Base-by-base conservation (phyloP, 2,113 vertebrate genomes). In the Gavialis gangeticus region DNA sequence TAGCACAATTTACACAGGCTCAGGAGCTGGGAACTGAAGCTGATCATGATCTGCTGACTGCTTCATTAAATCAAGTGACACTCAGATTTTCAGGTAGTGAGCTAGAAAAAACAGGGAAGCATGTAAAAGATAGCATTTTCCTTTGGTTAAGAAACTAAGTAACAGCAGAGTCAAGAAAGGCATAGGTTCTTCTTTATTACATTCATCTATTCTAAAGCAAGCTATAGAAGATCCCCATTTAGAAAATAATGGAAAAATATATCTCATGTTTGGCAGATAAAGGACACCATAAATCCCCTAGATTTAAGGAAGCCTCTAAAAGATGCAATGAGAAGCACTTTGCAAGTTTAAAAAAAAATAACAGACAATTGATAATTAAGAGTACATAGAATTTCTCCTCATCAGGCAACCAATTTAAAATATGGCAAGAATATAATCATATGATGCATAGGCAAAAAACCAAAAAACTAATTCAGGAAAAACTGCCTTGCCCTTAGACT, bases 31-130 rank as follows among this genome's bases (percentile, higher is more conserved):
- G 77, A 18, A 87, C 21, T 5, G 60, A 84, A 96, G 77, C 21
- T 22, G 66, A 66, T 0, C 88, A 62, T 19, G 63, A 73, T 6
- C 3, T 16, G 13, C 14, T 11, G 86, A 54, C 5, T 83, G 12
- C 55, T 76, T 91, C 84, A 67, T 37, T 64, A 57, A 90, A 55
- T 37, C 28, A 71, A 71, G 30, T 71, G 67, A 67, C n/a, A 90
- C 15, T 57, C 88, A 46, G 2, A 19, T 75, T 78, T 89, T 62
- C 37, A 79, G 10, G 5, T 54, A 75, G 37, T 37, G 79, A 75
- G 7, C 37, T 2, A 90, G 34, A 75, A 75, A 75, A 80, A 66
- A 85, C 3, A 88, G 34, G 25, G 10, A 88, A 78, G 28, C 77
- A 3, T 4, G 46, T 46, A 92, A 2, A 12, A 69, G n/a, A 10